A percentile compares a stretch with the other conserved stretches of the same genome.
Evolutionary conservation across 2,113 vertebrate genomes (phyloP).

Genomic region (Lepus americanus): DNA sequence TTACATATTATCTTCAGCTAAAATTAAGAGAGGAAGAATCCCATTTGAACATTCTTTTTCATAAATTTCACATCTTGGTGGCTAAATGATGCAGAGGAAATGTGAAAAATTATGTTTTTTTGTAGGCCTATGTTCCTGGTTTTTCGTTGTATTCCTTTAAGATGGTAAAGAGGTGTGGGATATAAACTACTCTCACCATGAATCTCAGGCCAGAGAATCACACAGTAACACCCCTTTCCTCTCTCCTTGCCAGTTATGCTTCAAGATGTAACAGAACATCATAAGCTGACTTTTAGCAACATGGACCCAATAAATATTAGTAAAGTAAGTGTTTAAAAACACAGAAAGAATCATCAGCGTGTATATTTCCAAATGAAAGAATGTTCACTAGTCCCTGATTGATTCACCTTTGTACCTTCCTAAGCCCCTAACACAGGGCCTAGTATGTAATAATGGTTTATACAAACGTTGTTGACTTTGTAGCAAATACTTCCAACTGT

Average conservation of each 20-base stretch:
- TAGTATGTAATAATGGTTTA: neutral
- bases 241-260: neutral
- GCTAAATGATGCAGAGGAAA: neutral
- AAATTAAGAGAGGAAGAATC: neutral
- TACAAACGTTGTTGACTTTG: neutral
- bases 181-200: neutral
- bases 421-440: neutral
- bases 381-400: neutral
- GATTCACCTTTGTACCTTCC: neutral
- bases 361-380: neutral
- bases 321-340: neutral
- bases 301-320: neutral
- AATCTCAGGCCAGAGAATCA: neutral
- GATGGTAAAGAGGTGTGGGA: neutral
- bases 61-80: neutral
- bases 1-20: neutral
- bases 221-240: neutral
- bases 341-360: neutral
- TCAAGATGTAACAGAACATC: neutral
- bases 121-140: neutral
- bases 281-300: neutral
- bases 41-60: neutral
- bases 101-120: neutral
- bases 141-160: neutral
- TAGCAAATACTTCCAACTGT: neutral